Evolutionary conservation across 2,113 vertebrate genomes (phyloP).

Genomic region (Gobiocypris rarus): DNA sequence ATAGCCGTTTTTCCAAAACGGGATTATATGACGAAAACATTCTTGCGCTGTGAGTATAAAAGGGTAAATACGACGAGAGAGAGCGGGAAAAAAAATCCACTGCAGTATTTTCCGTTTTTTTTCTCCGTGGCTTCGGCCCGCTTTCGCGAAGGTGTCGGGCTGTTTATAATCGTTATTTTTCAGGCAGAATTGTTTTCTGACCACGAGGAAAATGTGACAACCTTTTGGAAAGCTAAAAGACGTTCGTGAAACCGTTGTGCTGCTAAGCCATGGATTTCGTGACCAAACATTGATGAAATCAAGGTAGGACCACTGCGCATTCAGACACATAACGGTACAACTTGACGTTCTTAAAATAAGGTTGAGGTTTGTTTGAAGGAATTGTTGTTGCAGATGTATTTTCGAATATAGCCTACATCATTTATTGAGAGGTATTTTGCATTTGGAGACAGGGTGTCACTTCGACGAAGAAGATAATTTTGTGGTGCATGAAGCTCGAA

Average conservation of each 20-base stretch:
- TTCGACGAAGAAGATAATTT: not conserved
- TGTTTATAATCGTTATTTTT: conserved; percentile 28
- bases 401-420: not conserved
- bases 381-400: not conserved
- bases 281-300: conserved; percentile 37
- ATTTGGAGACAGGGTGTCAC: not conserved
- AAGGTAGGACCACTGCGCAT: conserved; percentile 38
- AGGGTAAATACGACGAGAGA: conserved; percentile 8
- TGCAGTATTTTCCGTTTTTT: conserved; percentile 72
- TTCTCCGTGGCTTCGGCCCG: conserved; percentile 62
- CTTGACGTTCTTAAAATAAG: not conserved
- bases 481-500: not conserved
- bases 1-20: not conserved
- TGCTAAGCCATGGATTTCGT: conserved; percentile 5
- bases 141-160: not conserved
- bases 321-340: not conserved
- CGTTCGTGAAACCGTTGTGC: not conserved
- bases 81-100: conserved; percentile 60
- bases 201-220: not conserved
- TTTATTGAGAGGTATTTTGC: not conserved
- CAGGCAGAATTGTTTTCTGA: not conserved
- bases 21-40: not conserved
- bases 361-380: not conserved
- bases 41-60: not conserved
- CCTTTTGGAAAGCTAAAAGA: not conserved